phyloP scores from a whole-genome alignment of 2,113 vertebrate genomes.

The Procavia capensis region DNA sequence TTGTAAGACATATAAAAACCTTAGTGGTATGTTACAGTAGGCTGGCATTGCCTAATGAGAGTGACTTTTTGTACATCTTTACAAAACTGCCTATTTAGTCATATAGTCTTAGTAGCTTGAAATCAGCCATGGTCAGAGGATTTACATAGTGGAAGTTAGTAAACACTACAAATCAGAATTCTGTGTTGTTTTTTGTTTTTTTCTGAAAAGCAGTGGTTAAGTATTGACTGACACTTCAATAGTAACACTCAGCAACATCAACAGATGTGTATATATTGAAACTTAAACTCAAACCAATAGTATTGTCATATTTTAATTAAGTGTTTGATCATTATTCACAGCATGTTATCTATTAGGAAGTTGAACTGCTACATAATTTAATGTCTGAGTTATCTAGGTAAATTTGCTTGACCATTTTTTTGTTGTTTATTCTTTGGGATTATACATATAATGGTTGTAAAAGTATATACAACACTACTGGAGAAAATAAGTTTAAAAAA shows the following conservation, averaged over 20 bases:
- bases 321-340: background rate
- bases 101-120: background rate
- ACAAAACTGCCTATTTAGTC: background rate
- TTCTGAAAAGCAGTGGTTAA: background rate
- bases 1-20: background rate
- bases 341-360: background rate
- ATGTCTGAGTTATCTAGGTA: background rate
- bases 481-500: background rate
- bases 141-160: background rate
- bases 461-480: background rate
- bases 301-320: background rate
- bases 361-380: background rate
- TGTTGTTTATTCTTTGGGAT: background rate
- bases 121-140: background rate
- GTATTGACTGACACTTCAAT: background rate
- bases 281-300: background rate
- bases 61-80: background rate
- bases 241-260: background rate
- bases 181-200: background rate
- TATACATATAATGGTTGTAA: background rate
- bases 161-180: background rate
- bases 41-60: background rate
- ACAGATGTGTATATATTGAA: background rate
- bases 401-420: slow-evolving; percentile 17
- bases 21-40: background rate